Conservation (phyloP, 2,888 invertebrate genomes). For the Drosophila nigricruria region DNA sequence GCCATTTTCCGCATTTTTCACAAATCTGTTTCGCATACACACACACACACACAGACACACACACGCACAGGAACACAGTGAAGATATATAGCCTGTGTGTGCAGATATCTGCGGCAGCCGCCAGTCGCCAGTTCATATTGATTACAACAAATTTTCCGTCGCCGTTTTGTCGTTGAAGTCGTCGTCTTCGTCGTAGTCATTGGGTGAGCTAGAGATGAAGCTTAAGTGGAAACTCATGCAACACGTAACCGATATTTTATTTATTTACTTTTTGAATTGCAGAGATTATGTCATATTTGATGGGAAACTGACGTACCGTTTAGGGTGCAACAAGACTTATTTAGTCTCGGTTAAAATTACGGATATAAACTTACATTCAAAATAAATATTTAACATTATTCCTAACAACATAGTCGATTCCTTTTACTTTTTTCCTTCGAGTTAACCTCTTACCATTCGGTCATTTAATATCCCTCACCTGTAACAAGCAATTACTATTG, state of each 20-base stretch:
- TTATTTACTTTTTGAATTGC: constrained; percentile 8
- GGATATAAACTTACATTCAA: not conserved
- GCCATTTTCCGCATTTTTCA: constrained; percentile 80
- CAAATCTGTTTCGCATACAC: constrained; percentile 72
- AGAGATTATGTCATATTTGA: constrained; percentile 25
- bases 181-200: constrained; percentile 21
- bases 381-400: not conserved
- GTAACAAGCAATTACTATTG: not conserved
- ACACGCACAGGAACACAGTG: constrained; percentile 14
- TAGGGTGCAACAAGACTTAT: constrained; percentile 11
- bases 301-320: not conserved
- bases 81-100: constrained; percentile 53
- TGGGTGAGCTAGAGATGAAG: constrained; percentile 34
- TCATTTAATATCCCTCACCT: not conserved
- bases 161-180: constrained; percentile 72
- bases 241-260: constrained; percentile 52
- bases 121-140: constrained; percentile 80
- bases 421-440: too few relatives aligned
- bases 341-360: not conserved
- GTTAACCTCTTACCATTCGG: not conserved
- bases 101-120: constrained; percentile 76
- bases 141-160: constrained; percentile 79
- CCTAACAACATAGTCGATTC: too few relatives aligned
- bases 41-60: constrained; percentile 21
- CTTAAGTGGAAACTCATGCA: constrained; percentile 42